These are phyloP conservation scores for Vireo altiloquus DNA, from an alignment of 2,113 vertebrate genomes.

Conservation along the genomic window DNA sequence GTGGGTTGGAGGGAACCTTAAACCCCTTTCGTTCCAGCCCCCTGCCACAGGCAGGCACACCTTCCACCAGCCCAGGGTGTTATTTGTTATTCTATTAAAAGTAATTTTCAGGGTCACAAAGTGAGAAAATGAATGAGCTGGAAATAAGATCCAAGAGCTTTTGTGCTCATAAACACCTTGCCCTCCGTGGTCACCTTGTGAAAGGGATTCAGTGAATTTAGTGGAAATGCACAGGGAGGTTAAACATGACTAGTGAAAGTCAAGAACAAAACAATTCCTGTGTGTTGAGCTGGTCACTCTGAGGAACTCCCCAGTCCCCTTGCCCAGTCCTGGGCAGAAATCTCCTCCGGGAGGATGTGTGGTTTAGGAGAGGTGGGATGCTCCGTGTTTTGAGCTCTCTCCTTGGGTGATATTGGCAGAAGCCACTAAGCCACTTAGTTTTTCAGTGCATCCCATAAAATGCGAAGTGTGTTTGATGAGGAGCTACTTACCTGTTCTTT, in stretches of 20 bases:
- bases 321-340: neutral
- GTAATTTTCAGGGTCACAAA: neutral
- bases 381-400: neutral
- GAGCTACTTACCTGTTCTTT: constrained; percentile 18
- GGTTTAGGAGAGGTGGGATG: neutral
- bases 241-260: neutral
- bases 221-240: neutral
- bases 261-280: neutral
- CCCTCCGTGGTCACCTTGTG: neutral
- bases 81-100: neutral
- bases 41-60: neutral
- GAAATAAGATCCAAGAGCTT: neutral
- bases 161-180: neutral
- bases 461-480: constrained; percentile 44
- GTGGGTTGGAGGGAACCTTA: neutral
- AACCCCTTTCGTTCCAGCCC: neutral
- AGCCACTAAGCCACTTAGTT: constrained; percentile 2
- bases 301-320: neutral
- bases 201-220: rapidly evolving
- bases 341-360: neutral
- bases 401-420: constrained; percentile 2
- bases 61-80: neutral
- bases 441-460: constrained; percentile 43
- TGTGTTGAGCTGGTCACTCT: too few species aligned
- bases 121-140: neutral